These are phyloP conservation scores for Aplysina aerophoba DNA, from an alignment of 37 sponge, comb jelly and placozoan species.

Conservation along the genomic window DNA sequence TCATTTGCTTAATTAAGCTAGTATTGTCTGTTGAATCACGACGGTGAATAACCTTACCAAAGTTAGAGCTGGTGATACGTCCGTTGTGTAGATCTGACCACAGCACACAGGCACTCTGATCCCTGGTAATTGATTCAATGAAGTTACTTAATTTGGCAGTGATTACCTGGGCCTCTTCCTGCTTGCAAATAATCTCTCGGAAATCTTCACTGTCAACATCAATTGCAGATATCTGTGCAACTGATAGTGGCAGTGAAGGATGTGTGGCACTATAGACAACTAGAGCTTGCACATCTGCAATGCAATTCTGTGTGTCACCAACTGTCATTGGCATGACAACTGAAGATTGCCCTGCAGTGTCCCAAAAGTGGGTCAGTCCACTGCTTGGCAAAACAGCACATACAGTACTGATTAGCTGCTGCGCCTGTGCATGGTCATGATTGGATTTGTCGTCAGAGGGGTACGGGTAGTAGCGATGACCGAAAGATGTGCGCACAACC, in stretches of 20 bases:
- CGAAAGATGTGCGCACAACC: background rate
- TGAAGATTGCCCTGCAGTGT: background rate
- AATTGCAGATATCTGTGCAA: background rate
- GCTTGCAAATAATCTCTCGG: background rate
- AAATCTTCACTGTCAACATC: background rate
- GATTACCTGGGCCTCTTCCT: background rate
- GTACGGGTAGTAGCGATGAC: background rate
- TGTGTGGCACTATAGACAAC: background rate
- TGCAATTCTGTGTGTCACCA: background rate
- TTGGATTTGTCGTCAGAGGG: background rate
- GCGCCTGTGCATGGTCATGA: background rate
- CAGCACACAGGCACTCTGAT: background rate
- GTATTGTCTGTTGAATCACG: background rate
- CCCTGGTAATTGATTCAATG: background rate
- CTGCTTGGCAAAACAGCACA: background rate
- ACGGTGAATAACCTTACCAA: conserved; percentile 10
- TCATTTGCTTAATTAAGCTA: background rate
- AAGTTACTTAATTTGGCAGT: background rate
- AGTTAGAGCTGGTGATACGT: background rate
- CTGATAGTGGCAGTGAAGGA: conserved; percentile 1
- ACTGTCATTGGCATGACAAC: background rate
- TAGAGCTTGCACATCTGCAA: background rate
- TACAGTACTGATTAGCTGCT: background rate
- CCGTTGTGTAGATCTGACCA: conserved; percentile 16
- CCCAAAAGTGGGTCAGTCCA: conserved; percentile 11